Evolutionary conservation across 2,113 vertebrate species (phyloP), one percentile per base, ranked within the genome.

Genomic region (Larimichthys polyactis): DNA sequence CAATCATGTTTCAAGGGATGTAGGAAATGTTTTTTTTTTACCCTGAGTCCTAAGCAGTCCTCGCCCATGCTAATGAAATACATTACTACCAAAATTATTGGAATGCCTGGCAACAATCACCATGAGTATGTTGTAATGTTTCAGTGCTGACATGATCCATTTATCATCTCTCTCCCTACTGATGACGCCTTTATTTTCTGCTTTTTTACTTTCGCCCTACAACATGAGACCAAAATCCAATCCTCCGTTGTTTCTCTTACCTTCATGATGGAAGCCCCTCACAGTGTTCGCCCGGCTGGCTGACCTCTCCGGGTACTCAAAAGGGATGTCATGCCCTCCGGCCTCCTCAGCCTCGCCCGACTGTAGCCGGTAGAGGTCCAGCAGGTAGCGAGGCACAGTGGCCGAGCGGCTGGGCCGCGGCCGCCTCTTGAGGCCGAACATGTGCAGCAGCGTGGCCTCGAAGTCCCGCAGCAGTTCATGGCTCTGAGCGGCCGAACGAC

Each of bases 401-500:
- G 96, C 94, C 11, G 95, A 95, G 80, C 95, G 96, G 93, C 96
- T 97, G 86, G 98, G 98, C 93, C 97, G 95, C 29, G 98, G 98
- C 80, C 98, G 96, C 90, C 95, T 95, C 91, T 97, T 98, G 93
- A 99, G 97, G 89, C 98, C 98, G 20, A 99, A 99, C 98, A 99
- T 99, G 94, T 98, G 97, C 91, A 99, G 97, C 94, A 99, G 96
- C 75, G 97, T 98, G 71, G 97, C 97, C 96, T 99, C 98, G 88
- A 99, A 99, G 96, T 98, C 98, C 95, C 96, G 97, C 94, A 99
- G 95, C 95, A 99, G 97, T 95, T 98, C 97, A 97, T 99, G 96
- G 96, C 96, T 97, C 95, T 97, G 97, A 94, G 94, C 87, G 89
- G 94, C 95, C 94, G 96, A 96, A 93, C 96, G 96, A 95, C 95